Percentiles rank a stretch among this genome's conserved stretches.
Conservation (phyloP, 2,888 invertebrate species). For the Venustoraphidia nigricollis region DNA sequence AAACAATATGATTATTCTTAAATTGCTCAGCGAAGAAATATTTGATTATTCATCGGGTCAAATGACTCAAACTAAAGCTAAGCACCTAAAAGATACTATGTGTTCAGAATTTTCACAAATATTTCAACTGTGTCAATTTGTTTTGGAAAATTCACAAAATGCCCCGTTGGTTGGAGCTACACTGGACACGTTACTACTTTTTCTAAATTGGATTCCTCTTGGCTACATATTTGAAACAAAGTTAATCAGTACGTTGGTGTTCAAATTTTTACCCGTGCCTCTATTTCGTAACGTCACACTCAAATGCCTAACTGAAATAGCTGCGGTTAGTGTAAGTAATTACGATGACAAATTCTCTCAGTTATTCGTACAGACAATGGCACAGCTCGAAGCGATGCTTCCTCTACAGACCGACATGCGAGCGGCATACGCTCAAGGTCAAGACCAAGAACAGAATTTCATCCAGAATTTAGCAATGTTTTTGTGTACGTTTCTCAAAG, state of each 20-base stretch:
- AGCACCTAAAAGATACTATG: slow-evolving; percentile 98
- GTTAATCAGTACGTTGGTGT: slow-evolving; percentile 82
- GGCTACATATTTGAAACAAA: slow-evolving; percentile 99
- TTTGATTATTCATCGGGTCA: slow-evolving; percentile 98
- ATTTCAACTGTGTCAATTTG: slow-evolving; percentile 94
- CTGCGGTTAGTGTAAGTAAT: slow-evolving; percentile 73
- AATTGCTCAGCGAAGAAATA: slow-evolving; percentile 94
- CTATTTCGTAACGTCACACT: slow-evolving; percentile 96
- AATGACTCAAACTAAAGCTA: slow-evolving; percentile 97
- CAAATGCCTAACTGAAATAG: slow-evolving; percentile 97
- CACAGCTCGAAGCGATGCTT: slow-evolving; percentile 82
- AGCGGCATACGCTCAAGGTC: slow-evolving; percentile 83
- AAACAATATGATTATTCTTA: slow-evolving; percentile 98
- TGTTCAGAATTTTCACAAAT: slow-evolving; percentile 98
- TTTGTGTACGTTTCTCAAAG: slow-evolving; percentile 89
- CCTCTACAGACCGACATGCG: slow-evolving; percentile 84
- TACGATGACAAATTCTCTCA: slow-evolving; percentile 89
- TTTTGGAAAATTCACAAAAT: slow-evolving; percentile 95
- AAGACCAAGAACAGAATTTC: slow-evolving; percentile 96
- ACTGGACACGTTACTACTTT: slow-evolving; percentile 86
- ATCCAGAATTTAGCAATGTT: slow-evolving; percentile 97
- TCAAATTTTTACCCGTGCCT: slow-evolving; percentile 94
- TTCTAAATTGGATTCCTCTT: slow-evolving; percentile 99
- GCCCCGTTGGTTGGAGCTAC: slow-evolving; percentile 92
- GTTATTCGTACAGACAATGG: slow-evolving; percentile 84